Base-by-base conservation (phyloP, 2,113 vertebrate genomes). In the Myxocyprinus asiaticus region DNA sequence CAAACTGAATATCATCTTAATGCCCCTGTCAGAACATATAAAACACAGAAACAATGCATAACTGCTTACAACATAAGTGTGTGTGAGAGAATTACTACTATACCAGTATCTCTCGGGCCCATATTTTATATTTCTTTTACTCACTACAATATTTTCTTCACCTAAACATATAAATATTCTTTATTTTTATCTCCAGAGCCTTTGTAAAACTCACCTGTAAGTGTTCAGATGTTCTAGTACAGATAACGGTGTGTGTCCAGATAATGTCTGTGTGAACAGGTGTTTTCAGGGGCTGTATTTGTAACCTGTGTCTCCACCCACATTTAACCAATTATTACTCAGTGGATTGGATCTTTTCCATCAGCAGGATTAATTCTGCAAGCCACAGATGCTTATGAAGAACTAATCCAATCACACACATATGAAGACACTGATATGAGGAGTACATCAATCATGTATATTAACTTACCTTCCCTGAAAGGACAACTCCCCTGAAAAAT, bases 221-320 rank as follows among this genome's bases (percentile, higher is more conserved):
- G 44, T 63, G 47, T n/a, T 53, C 5, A 51, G 67, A 55, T 33
- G 17, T 7, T n/a, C n/a, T n/a, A n/a, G n/a, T n/a, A n/a, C n/a
- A 10, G 43, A 15, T 67, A 5, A n/a, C 9, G 45, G 7, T 43
- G 67, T 33, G 53, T 9, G 69, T 59, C 55, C 14, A 17, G 70
- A 11, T 73, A 9, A 61, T 61, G 7, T 9, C n/a, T n/a, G n/a
- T n/a, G n/a, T n/a, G 44, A 10, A 64, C 6, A 3, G 3, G n/a
- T 59, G 45, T 6, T 8, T 63, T 43, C 11, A 9, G 17, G 59
- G 59, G 9, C 73, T 42, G 73, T 76, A 64, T 76, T 53, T 64
- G 73, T 76, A 76, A 76, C 44, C 47, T 53, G 44, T 64, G 59
- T 12, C 59, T 62, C 71, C 58, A 2, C 71, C 71, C 71, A 48